Percentiles rank a stretch among this genome's conserved stretches.
phyloP scores from a whole-genome alignment of 2,797 vertebrate species.

The Catharus ustulatus region DNA sequence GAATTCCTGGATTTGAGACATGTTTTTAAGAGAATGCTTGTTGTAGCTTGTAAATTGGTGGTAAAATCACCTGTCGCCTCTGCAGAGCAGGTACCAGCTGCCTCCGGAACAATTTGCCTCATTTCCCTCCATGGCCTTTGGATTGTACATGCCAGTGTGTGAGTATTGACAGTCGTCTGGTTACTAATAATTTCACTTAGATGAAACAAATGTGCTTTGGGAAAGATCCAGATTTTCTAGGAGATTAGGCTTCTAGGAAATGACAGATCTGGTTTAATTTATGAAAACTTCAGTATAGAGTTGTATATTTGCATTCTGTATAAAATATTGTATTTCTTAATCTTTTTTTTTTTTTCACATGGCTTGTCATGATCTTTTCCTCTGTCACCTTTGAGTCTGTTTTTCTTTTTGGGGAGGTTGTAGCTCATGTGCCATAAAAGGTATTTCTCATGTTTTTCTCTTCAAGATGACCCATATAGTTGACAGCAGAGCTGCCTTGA shows the following conservation, averaged over 20 bases:
- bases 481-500: background rate
- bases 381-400: background rate
- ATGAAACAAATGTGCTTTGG: background rate
- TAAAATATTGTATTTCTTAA: background rate
- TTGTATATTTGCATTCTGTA: background rate
- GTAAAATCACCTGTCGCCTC: background rate
- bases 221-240: background rate
- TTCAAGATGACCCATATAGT: background rate
- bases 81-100: accelerated
- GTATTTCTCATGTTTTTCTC: background rate
- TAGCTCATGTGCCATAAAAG: background rate
- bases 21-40: background rate
- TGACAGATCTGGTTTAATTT: background rate
- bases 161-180: background rate
- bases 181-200: background rate
- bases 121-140: background rate
- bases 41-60: background rate
- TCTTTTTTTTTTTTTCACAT: background rate
- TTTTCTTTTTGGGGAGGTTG: background rate
- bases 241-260: background rate
- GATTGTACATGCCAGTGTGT: background rate
- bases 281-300: background rate
- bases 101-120: background rate
- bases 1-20: background rate
- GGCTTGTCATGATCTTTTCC: background rate